These are phyloP conservation scores for Lochmaea capreae DNA, from an alignment of 2,888 invertebrate species.

Conservation along the genomic window DNA sequence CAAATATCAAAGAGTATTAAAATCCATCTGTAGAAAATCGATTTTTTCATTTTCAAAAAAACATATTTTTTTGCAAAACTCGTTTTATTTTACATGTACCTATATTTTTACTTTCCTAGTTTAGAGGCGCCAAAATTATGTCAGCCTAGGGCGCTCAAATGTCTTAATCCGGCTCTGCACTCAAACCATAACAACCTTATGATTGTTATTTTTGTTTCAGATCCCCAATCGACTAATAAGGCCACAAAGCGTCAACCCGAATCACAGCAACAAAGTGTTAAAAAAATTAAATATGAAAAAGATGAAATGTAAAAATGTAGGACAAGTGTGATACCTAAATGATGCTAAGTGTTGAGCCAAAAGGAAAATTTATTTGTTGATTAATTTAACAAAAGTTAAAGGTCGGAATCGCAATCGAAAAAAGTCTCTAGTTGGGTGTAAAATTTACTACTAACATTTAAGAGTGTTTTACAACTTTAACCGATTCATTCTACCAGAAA, in stretches of 20 bases:
- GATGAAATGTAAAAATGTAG: constrained; percentile 57
- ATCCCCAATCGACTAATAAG: constrained; percentile 61
- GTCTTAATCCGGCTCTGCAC: too few species aligned
- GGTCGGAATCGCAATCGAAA: constrained; percentile 19
- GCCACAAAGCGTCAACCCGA: constrained; percentile 58
- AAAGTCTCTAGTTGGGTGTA: constrained; percentile 10
- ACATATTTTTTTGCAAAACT: too few species aligned
- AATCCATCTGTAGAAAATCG: too few species aligned
- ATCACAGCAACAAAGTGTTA: constrained; percentile 53
- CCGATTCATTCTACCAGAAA: constrained; percentile 4
- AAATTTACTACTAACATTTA: constrained; percentile 8
- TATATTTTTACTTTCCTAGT: too few species aligned
- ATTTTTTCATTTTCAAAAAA: too few species aligned
- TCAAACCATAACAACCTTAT: too few species aligned
- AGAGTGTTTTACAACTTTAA: constrained; percentile 9
- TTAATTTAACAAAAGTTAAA: constrained; percentile 33
- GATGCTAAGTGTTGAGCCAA: constrained; percentile 34
- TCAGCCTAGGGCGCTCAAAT: too few species aligned
- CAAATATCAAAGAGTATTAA: too few species aligned
- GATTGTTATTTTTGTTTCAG: constrained; percentile 50
- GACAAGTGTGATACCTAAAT: constrained; percentile 42
- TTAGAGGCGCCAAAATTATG: too few species aligned
- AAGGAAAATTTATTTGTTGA: constrained; percentile 41
- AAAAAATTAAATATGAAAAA: constrained; percentile 60
- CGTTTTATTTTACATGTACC: too few species aligned